Conservation (phyloP, 2,113 vertebrate genomes). For the Zosterops hypoxanthus region DNA sequence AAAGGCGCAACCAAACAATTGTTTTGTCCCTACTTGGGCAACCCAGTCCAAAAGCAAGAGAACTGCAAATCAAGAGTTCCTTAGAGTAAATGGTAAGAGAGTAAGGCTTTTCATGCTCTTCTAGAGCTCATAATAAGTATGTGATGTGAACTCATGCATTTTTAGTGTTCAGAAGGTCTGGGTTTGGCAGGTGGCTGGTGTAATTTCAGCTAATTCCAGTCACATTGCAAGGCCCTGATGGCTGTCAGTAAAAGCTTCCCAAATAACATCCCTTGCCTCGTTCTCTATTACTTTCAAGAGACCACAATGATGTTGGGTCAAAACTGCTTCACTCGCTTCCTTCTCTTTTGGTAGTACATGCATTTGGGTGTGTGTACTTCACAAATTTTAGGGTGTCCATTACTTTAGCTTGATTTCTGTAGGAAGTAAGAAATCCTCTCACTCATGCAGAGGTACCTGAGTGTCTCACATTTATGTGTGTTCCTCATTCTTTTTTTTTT, state of each 20-base stretch:
- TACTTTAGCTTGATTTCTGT: background rate
- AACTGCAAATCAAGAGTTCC: background rate
- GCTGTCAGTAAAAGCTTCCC: background rate
- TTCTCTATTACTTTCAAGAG: background rate
- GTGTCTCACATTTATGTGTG: background rate
- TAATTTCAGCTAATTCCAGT: background rate
- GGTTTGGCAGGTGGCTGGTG: background rate
- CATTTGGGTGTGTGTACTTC: background rate
- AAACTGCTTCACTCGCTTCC: background rate
- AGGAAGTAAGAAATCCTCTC: background rate
- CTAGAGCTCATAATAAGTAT: background rate
- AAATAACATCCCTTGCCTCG: background rate
- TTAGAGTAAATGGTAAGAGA: background rate
- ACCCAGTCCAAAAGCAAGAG: background rate
- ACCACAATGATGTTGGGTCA: fast-evolving
- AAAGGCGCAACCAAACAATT: background rate
- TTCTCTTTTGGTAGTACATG: background rate
- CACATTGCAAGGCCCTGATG: background rate
- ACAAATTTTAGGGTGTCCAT: background rate
- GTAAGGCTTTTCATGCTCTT: background rate
- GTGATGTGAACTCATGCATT: background rate
- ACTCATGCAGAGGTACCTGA: fast-evolving
- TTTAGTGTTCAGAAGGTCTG: background rate
- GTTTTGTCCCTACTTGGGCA: background rate
- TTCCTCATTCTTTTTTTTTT: background rate